Evolutionary conservation across 2,888 invertebrate species (phyloP), one percentile per base, ranked within the genome.

Genomic region (Acholoe squamosa): DNA sequence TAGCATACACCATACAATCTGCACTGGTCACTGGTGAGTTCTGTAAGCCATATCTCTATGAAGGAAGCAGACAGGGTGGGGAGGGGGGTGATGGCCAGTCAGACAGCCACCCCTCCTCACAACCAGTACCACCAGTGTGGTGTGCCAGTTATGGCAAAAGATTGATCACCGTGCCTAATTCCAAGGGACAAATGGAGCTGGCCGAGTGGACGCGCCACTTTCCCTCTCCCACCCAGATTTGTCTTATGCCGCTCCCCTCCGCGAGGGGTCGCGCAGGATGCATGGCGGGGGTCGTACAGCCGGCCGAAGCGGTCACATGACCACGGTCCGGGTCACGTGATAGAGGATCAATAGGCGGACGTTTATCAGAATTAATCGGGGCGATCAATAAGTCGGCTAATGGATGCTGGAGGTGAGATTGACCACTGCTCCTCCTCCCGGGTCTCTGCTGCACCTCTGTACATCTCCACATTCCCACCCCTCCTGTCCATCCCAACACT

Each of bases 361-460:
- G 86, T 86, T 86, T 86, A 86, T 86, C 86, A 86, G 86, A 86
- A 86, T 86, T 86, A 86, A 86, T 86, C 86, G 86, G n/a, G 56
- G 28, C 52, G 86, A 86, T 86, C 86, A 86, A 86, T 86, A 86
- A 86, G 86, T 86, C 54, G 86, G 86, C 86, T 86, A 86, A 86
- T 86, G 86, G 86, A 86, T 86, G 86, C 52, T 31, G 86, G 84
- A 84, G 86, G 86, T 86, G 86, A 86, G 86, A 86, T 56, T 86
- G 86, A 56, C 86, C 86, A 80, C 80, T 80, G 80, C 80, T 34
- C 80, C 80, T 43, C 3, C 80, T 34, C 34, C 80, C 3, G 43
- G 43, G 43, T 43, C 43, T 19, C 34, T 80, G 12, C 77, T 33
- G 28, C 25, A n/a, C 76, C 76, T 31, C 76, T 31, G 16, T 31